Conservation (phyloP, 1,140 invertebrate species). For the Lordiphosa stackelbergi region DNA sequence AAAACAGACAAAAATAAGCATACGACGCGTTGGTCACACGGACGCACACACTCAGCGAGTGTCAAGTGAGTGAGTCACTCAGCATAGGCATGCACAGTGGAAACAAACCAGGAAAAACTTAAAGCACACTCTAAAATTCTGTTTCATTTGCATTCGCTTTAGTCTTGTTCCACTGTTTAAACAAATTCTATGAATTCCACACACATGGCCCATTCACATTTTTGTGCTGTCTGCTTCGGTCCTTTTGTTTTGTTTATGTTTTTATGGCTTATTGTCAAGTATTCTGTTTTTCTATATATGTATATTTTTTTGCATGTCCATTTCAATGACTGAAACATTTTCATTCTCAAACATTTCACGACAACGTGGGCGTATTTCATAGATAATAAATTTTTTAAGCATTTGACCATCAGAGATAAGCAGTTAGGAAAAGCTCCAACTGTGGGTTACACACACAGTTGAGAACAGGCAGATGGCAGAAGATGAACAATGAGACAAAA, state of each 20-base stretch:
- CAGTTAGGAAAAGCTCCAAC: conserved; percentile 40
- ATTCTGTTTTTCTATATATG: conserved; percentile 39
- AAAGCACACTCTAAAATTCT: not conserved
- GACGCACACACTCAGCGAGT: conserved; percentile 14
- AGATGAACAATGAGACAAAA: conserved; percentile 22
- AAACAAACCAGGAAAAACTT: not conserved
- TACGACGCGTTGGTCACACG: conserved; percentile 60
- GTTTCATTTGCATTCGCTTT: not conserved
- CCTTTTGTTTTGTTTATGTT: conserved; percentile 42
- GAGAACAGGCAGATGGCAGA: conserved; percentile 28
- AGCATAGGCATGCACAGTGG: conserved; percentile 37
- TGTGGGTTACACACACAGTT: conserved; percentile 13
- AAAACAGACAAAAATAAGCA: conserved; percentile 30
- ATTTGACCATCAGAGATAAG: conserved; percentile 40
- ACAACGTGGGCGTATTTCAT: conserved; percentile 55
- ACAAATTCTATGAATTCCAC: conserved; percentile 5
- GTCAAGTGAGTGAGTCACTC: conserved; percentile 47
- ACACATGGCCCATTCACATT: conserved; percentile 17
- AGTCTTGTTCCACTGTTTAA: too few species aligned
- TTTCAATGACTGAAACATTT: conserved; percentile 42
- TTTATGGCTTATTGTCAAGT: conserved; percentile 63
- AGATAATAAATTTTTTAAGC: conserved; percentile 65
- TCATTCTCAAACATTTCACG: conserved; percentile 38
- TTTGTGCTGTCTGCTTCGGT: conserved; percentile 14
- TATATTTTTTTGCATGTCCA: conserved; percentile 53